These are phyloP conservation scores for Podarcis cretensis DNA, from an alignment of 2,113 vertebrate species.

Conservation along the genomic window DNA sequence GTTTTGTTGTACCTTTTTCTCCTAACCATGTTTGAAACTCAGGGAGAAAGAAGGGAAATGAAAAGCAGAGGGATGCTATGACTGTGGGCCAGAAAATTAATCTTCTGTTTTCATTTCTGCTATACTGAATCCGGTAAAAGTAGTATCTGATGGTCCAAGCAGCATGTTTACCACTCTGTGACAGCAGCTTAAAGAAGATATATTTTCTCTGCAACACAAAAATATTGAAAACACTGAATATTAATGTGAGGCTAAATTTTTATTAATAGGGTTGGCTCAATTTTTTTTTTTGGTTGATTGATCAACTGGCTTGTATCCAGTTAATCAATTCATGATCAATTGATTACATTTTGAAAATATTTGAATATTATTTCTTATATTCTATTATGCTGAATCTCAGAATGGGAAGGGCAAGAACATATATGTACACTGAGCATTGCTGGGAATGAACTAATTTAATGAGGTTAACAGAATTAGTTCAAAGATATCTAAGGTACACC, in stretches of 20 bases:
- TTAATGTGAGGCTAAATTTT: neutral
- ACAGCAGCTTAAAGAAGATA: neutral
- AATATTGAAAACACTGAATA: neutral
- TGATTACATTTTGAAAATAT: neutral
- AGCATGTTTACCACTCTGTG: neutral
- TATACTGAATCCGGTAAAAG: neutral
- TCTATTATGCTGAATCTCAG: neutral
- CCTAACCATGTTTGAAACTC: neutral
- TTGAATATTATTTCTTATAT: neutral
- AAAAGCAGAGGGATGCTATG: neutral
- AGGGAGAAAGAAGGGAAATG: neutral
- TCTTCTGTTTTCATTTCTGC: constrained; percentile 14
- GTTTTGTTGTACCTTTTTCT: neutral
- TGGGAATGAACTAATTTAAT: no score
- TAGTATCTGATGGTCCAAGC: neutral
- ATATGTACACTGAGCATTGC: neutral
- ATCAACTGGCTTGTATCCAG: neutral
- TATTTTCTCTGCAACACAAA: neutral
- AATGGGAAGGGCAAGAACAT: no score
- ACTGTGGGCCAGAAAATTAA: neutral
- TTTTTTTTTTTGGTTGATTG: neutral
- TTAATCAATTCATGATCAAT: neutral
- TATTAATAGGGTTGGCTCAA: neutral
- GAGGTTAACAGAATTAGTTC: no score
- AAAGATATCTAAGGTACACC: no score